Percentiles rank a stretch among this genome's conserved stretches.
phyloP scores from a whole-genome alignment of 2,113 vertebrate species.

The Chaetodon trifascialis region DNA sequence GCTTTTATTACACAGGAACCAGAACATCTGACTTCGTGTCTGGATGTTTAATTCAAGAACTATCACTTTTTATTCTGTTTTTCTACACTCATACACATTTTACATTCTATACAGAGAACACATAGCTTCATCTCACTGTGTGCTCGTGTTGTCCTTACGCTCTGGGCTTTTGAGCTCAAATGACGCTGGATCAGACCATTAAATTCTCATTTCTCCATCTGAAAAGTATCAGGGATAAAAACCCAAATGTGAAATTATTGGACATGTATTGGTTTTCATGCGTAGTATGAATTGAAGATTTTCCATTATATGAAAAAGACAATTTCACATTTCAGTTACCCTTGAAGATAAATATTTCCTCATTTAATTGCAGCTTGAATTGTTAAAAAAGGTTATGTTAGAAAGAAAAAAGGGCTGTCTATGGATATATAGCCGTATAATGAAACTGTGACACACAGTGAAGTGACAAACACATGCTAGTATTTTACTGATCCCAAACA shows the following conservation, averaged over 20 bases:
- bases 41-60: constrained; percentile 1
- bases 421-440: not conserved
- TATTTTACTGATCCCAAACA: not conserved
- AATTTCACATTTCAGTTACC: not conserved
- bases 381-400: not conserved
- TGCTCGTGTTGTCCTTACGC: not conserved
- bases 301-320: not conserved
- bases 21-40: not conserved
- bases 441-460: not conserved
- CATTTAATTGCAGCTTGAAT: not conserved
- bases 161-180: not conserved
- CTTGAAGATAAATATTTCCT: not conserved
- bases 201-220: not conserved
- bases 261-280: not conserved
- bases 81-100: not conserved
- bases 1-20: not conserved
- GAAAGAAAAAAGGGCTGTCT: not conserved
- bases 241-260: not conserved
- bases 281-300: not conserved
- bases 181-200: not conserved
- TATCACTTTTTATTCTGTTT: not conserved
- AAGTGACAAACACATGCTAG: not conserved
- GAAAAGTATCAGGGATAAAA: not conserved
- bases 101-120: not conserved
- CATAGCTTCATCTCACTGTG: not conserved